phyloP scores from a whole-genome alignment of 2,113 vertebrate species.

The Spizaetus ornatus region DNA sequence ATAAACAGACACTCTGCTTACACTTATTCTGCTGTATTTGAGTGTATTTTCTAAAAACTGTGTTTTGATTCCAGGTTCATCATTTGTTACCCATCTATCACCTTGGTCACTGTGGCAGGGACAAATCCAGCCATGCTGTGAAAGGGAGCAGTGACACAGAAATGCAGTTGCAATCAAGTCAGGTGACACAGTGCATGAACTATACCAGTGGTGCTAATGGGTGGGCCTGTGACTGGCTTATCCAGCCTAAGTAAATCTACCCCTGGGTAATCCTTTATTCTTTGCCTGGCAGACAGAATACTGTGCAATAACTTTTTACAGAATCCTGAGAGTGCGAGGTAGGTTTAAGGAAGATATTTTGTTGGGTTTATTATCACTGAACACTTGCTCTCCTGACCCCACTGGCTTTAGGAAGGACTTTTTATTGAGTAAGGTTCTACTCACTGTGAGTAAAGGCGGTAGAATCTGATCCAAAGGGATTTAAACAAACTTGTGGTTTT shows the following conservation, averaged over 20 bases:
- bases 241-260: background rate
- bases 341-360: background rate
- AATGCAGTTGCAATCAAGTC: background rate
- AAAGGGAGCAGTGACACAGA: background rate
- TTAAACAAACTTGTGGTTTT: constrained; percentile 13
- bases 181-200: background rate
- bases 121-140: background rate
- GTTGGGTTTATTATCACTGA: background rate
- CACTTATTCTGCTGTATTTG: background rate
- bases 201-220: background rate
- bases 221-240: background rate
- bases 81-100: background rate
- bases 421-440: background rate
- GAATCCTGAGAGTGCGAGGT: background rate
- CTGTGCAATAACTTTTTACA: background rate
- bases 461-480: constrained; percentile 10
- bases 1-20: background rate
- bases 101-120: background rate
- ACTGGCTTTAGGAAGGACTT: background rate
- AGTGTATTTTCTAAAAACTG: background rate
- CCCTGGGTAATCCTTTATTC: background rate
- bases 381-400: background rate
- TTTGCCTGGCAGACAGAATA: background rate
- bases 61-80: background rate
- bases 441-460: background rate